Conservation (phyloP, 1,140 invertebrate species). For the Drosophila sproati region DNA sequence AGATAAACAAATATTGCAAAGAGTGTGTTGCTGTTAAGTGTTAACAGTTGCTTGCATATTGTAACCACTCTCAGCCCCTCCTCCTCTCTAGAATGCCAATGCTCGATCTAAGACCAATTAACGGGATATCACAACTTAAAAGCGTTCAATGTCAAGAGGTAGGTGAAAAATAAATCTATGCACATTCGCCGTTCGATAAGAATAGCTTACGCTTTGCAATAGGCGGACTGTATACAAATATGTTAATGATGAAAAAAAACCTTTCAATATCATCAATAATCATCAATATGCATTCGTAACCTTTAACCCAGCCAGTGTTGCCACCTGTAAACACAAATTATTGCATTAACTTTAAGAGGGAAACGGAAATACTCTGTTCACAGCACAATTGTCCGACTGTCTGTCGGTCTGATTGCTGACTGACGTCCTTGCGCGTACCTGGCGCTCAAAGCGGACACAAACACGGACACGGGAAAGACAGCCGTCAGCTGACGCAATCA, state of each 20-base stretch:
- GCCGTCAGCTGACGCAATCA: constrained; percentile 32
- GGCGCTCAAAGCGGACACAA: constrained; percentile 12
- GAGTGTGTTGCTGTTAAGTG: constrained; percentile 8
- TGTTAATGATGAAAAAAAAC: no score
- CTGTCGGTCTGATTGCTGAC: background rate
- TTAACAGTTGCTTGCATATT: constrained; percentile 1
- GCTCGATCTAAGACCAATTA: constrained; percentile 54
- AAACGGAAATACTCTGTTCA: constrained; percentile 28
- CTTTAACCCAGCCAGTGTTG: constrained; percentile 5
- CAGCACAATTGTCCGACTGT: background rate
- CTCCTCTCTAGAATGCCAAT: constrained; percentile 61
- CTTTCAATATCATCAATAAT: no score
- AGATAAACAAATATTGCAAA: constrained; percentile 4
- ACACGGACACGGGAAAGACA: constrained; percentile 22
- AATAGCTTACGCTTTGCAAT: background rate
- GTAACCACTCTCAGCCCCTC: background rate
- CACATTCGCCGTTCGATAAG: no score
- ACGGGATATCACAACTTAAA: constrained; percentile 62
- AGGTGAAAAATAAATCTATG: constrained; percentile 52
- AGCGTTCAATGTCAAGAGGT: constrained; percentile 80
- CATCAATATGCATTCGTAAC: background rate
- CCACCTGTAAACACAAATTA: background rate
- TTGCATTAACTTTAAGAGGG: constrained; percentile 23
- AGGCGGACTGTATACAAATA: no score
- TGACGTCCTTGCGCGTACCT: constrained; percentile 36